Base-by-base conservation (phyloP, 30 jellyfish, hydroid and myxozoan species). In the Aurelia sp. region DNA sequence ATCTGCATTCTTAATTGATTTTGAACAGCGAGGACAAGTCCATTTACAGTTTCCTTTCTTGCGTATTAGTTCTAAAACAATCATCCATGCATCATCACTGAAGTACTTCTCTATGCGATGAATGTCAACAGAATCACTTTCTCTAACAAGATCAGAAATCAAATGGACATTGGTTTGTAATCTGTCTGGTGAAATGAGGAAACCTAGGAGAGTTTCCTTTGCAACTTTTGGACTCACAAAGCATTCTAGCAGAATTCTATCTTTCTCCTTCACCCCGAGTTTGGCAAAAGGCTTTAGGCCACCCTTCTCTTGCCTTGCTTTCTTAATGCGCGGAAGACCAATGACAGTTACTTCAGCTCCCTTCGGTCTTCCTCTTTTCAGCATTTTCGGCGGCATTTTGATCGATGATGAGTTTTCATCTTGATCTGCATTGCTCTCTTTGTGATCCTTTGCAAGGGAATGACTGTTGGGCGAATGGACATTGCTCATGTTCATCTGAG, bases 301-400 rank as follows among this genome's bases (percentile, higher is more conserved):
- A 13, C 35, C 21, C 38, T 52, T 53, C 7, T 64, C 38, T 18
- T 19, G 21, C 62, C 48, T 75, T 17, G 53, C 47, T 64, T 21
- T 75, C 22, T 75, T 75, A 4, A 57, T 38, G 18, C 53, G 18
- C 13, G 89, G 89, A 16, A 78, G 67, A 19, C 85, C 89, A 21
- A 78, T 78, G 9, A 35, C 82, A 13, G 89, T 78, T 63, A 78
- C 18, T 61, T 48, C 85, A 11, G 85, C 89, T 30, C 85, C 89
- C 52, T 78, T 78, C 13, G 83, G 82, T 52, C 89, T 22, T 12
- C 89, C 89, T 30, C 89, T 41, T 60, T 78, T 78, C 30, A 60
- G 33, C 82, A 63, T 78, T 78, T 78, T 78, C 48, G 50, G 78
- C 15, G 87, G 81, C 87, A 75, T 75, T 19, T 2, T 57, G 53